Evolutionary conservation across 2,113 vertebrate species (phyloP).

Genomic region (Chaetorhynchus papuensis): DNA sequence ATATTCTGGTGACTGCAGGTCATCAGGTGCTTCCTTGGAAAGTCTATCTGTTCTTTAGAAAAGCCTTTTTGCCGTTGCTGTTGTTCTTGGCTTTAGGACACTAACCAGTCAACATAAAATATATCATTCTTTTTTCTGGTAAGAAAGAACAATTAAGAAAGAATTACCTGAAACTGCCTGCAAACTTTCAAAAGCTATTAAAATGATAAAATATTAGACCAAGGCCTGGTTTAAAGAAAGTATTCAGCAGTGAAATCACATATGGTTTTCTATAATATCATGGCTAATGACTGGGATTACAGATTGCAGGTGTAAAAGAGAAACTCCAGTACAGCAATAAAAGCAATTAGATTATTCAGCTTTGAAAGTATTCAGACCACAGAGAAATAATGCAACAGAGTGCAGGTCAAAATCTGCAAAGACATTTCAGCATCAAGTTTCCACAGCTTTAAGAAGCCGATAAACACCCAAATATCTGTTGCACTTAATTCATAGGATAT

Average conservation of each 20-base stretch:
- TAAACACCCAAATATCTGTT: background rate
- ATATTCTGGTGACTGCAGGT: background rate
- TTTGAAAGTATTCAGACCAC: background rate
- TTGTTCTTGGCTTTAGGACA: background rate
- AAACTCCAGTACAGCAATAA: background rate
- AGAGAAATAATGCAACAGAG: background rate
- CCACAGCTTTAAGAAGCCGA: background rate
- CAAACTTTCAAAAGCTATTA: background rate
- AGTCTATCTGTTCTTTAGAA: background rate
- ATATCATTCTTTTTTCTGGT: background rate
- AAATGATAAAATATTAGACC: background rate
- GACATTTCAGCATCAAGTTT: background rate
- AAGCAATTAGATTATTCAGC: background rate
- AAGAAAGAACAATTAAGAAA: background rate
- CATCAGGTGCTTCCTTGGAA: background rate
- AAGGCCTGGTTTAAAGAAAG: background rate
- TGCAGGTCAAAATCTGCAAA: background rate
- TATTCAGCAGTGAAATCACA: background rate
- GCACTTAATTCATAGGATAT: background rate
- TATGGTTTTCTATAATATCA: background rate
- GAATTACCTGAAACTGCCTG: background rate
- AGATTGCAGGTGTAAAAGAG: background rate
- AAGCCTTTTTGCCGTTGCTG: background rate
- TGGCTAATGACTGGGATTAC: background rate
- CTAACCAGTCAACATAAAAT: background rate